phyloP scores from a whole-genome alignment of 2,797 vertebrate species.

The Catharus ustulatus region DNA sequence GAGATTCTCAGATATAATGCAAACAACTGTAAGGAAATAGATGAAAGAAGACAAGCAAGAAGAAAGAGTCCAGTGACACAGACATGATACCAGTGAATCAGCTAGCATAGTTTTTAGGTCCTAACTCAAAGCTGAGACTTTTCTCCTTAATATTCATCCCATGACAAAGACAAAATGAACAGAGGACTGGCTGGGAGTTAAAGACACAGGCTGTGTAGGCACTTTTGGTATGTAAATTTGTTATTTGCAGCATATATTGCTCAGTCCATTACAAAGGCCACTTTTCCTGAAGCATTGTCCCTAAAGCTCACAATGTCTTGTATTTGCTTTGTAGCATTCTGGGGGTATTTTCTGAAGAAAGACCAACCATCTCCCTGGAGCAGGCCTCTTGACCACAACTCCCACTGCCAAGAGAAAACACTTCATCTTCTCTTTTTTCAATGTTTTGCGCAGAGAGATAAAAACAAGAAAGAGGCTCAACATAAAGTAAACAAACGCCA shows the following conservation, averaged over 20 bases:
- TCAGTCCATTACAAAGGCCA: not conserved
- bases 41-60: not conserved
- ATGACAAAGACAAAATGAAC: not conserved
- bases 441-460: not conserved
- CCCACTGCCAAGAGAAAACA: not conserved
- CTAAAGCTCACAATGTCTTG: fast-evolving
- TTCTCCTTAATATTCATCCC: not conserved
- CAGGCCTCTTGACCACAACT: not conserved
- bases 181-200: not conserved
- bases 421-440: not conserved
- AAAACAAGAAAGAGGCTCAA: not conserved
- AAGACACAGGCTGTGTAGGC: not conserved
- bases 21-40: not conserved
- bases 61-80: not conserved
- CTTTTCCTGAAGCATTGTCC: not conserved
- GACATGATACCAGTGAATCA: not conserved
- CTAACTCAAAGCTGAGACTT: not conserved
- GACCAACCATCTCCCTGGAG: not conserved
- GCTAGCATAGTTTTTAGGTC: not conserved
- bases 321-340: not conserved
- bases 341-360: not conserved
- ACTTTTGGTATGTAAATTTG: not conserved
- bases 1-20: not conserved
- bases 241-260: not conserved
- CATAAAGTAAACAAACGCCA: not conserved